Evolutionary conservation across 2,888 invertebrate species (phyloP), one percentile per base, ranked within the genome.

Genomic region (Nycteola revayana): DNA sequence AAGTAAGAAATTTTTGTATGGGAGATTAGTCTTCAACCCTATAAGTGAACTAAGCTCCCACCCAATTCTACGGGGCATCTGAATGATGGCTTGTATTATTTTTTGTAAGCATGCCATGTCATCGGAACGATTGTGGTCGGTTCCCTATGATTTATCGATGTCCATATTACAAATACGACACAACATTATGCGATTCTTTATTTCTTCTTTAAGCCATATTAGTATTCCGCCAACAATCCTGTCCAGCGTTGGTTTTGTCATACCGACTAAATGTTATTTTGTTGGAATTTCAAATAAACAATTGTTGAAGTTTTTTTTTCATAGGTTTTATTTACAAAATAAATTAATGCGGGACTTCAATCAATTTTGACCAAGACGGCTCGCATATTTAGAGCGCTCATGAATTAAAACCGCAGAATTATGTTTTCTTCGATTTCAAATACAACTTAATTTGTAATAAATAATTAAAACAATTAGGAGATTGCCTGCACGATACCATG

Each of bases 121-220:
- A 86, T 82, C 85, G 86, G 84, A 75, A 80, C 86, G 87, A 85
- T 81, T 87, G 87, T 86, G 81, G 80, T 78, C 84, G 60, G 75
- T 82, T 80, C 87, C 80, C 86, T 87, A 88, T 88, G 87, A 88
- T 87, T 86, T 87, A 88, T 87, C 75, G 86, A 79, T 73, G 85
- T 78, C 83, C 87, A 84, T 84, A 85, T 84, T 85, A 87, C 86
- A 86, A 88, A 88, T 88, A 85, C 86, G 83, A 88, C 82, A 86
- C 78, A 83, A 76, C 72, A 84, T 86, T 85, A 85, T 85, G 73
- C 81, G 74, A 76, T 82, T 80, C 80, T 86, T 86, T 87, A 86
- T 87, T 88, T 87, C 81, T 86, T 86, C 82, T 87, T 86, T 84
- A 87, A 77, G 71, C 69, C 79, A 79, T 87, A 87, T 88, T 88